Evolutionary conservation across 1,140 invertebrate species (phyloP).

Genomic region (Parapsyche elsis): DNA sequence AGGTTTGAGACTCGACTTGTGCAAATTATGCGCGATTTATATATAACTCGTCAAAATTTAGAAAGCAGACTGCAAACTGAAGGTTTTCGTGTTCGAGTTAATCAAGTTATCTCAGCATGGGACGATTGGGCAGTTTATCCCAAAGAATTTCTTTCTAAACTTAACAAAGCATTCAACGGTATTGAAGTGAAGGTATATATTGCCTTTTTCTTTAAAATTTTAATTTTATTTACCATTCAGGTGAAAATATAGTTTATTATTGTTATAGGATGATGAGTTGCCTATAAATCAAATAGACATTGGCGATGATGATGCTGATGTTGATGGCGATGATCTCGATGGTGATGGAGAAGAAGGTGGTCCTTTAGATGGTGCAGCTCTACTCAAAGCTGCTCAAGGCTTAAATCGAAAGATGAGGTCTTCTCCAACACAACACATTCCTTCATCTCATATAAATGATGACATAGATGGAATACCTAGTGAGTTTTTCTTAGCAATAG

Average conservation of each 20-base stretch:
- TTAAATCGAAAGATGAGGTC: slow-evolving; percentile 67
- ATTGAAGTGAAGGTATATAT: slow-evolving; percentile 52
- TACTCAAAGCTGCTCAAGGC: slow-evolving; percentile 73
- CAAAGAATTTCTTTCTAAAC: slow-evolving; percentile 88
- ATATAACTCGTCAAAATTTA: slow-evolving; percentile 81
- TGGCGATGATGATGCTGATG: slow-evolving; percentile 50
- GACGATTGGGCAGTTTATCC: slow-evolving; percentile 98
- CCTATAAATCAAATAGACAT: slow-evolving; percentile 20
- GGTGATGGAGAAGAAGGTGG: slow-evolving; percentile 83
- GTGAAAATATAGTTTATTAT: slow-evolving; percentile 13
- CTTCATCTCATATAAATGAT: slow-evolving; percentile 59
- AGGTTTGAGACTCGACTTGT: slow-evolving; percentile 89
- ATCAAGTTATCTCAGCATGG: slow-evolving; percentile 95
- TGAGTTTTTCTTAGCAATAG: slow-evolving; percentile 60
- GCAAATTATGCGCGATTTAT: slow-evolving; percentile 88
- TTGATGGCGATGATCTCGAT: slow-evolving; percentile 66
- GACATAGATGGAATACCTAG: slow-evolving; percentile 83
- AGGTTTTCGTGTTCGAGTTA: slow-evolving; percentile 96
- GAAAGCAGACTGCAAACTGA: slow-evolving; percentile 93
- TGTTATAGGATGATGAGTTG: slow-evolving; percentile 41
- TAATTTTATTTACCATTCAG: background rate
- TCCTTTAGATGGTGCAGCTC: slow-evolving; percentile 84
- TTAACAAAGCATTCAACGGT: slow-evolving; percentile 93
- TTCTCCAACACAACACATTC: slow-evolving; percentile 57
- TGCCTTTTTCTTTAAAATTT: background rate